A percentile compares a stretch with the other conserved stretches of the same genome.
phyloP scores from a whole-genome alignment of 2,888 invertebrate genomes.

The Sesia apiformis region DNA sequence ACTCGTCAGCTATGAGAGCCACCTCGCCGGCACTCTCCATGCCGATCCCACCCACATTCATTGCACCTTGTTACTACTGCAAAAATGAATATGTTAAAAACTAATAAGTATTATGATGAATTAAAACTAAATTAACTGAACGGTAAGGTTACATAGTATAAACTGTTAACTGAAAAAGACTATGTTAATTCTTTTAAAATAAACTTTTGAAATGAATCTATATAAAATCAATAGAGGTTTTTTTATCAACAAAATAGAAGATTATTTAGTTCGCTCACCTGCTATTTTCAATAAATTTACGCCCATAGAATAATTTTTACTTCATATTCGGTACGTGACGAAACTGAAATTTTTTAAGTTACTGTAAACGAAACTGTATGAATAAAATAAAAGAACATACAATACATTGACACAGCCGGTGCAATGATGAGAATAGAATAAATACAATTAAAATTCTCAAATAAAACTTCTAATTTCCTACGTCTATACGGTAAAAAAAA shows the following conservation, averaged over 20 bases:
- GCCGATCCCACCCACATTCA: conserved; percentile 51
- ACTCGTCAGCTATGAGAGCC: conserved; percentile 81
- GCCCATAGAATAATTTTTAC: conserved; percentile 31
- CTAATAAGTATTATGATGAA: too few species aligned
- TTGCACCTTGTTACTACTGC: conserved; percentile 20
- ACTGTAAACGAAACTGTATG: neutral
- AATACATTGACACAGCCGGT: neutral
- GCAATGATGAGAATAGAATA: neutral
- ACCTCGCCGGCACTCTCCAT: conserved; percentile 75
- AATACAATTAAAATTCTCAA: neutral
- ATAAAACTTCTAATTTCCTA: neutral
- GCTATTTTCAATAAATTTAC: conserved; percentile 23
- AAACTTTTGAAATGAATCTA: neutral
- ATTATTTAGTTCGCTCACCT: conserved; percentile 29
- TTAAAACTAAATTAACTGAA: too few species aligned
- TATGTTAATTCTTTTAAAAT: too few species aligned
- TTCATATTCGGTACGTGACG: conserved; percentile 19
- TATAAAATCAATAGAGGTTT: too few species aligned
- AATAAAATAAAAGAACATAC: neutral
- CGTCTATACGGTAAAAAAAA: too few species aligned
- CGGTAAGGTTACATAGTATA: too few species aligned
- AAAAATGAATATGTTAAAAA: too few species aligned
- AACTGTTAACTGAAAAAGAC: too few species aligned
- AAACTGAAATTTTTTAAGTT: conserved; percentile 16
- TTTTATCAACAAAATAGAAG: neutral